These are phyloP conservation scores for Drosophila malerkotliana DNA, from an alignment of 1,140 invertebrate species.

Conservation along the genomic window DNA sequence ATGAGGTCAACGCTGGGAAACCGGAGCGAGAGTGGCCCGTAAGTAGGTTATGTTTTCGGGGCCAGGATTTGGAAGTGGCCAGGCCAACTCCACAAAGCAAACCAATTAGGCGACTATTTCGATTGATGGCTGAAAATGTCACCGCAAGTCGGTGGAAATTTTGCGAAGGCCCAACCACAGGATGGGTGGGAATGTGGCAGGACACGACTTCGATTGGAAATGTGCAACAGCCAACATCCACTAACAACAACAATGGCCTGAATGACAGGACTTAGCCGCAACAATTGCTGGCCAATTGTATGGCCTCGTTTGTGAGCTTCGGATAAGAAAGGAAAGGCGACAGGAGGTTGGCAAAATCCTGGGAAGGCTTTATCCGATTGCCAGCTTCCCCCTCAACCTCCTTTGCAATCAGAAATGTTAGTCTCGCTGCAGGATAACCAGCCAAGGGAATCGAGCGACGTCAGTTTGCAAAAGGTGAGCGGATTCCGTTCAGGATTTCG, in stretches of 20 bases:
- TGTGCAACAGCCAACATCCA: slow-evolving; percentile 17
- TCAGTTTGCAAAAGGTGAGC: slow-evolving; percentile 45
- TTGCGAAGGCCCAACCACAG: slow-evolving; percentile 48
- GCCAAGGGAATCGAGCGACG: slow-evolving; percentile 27
- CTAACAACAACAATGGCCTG: slow-evolving; percentile 22
- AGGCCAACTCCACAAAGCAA: background rate
- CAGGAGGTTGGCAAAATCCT: slow-evolving; percentile 13
- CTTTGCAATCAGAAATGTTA: slow-evolving; percentile 52
- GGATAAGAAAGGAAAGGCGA: background rate
- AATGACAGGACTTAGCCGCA: slow-evolving; percentile 49
- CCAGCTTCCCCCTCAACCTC: slow-evolving; percentile 7
- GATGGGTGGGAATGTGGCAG: slow-evolving; percentile 11
- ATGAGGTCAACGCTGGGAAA: slow-evolving; percentile 16
- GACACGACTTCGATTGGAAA: slow-evolving; percentile 50
- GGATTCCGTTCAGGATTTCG: slow-evolving; percentile 40
- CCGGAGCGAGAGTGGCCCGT: background rate
- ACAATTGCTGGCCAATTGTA: slow-evolving; percentile 67
- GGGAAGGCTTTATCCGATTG: slow-evolving; percentile 44
- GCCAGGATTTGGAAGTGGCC: background rate
- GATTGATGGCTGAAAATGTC: slow-evolving; percentile 12
- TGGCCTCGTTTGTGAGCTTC: slow-evolving; percentile 31
- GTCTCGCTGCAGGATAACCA: slow-evolving; percentile 36
- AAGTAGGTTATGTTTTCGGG: slow-evolving; percentile 5
- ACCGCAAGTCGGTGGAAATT: slow-evolving; percentile 20
- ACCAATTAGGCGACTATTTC: slow-evolving; percentile 28